Percentiles rank a stretch among this genome's conserved stretches.
Evolutionary conservation across 2,888 invertebrate genomes (phyloP).

Genomic region (Plagiodera versicolora): DNA sequence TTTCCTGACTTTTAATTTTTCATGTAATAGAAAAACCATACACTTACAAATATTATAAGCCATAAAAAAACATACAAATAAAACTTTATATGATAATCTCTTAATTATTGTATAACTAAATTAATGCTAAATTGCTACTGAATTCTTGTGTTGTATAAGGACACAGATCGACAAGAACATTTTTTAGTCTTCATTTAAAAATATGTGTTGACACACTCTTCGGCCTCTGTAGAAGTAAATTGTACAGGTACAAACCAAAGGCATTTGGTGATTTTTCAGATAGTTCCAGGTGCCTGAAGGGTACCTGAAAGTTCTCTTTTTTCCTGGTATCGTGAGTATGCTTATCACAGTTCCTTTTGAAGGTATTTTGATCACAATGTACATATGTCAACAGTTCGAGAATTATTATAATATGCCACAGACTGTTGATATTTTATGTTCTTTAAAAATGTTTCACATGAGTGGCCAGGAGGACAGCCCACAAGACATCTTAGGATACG

Average conservation of each 20-base stretch:
- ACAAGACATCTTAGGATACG: neutral
- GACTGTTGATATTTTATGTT: neutral
- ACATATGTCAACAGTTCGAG: neutral
- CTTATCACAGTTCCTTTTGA: neutral
- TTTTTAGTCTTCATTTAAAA: too few species aligned
- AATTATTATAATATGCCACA: neutral
- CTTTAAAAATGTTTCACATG: constrained; percentile 8
- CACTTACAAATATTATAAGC: too few species aligned
- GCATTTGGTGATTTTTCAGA: neutral
- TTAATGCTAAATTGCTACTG: too few species aligned
- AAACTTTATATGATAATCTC: too few species aligned
- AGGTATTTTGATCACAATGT: neutral
- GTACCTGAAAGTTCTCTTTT: neutral
- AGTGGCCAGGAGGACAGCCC: neutral
- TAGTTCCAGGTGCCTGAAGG: neutral
- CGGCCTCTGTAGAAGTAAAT: neutral
- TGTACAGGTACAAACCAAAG: neutral
- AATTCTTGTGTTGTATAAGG: too few species aligned
- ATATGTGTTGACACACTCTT: neutral
- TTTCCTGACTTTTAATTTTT: too few species aligned
- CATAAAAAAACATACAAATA: too few species aligned
- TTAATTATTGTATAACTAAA: too few species aligned
- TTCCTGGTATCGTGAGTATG: neutral
- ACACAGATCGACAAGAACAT: too few species aligned
- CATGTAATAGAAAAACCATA: too few species aligned